Evolutionary conservation across 2,888 invertebrate species (phyloP).

Genomic region (Luperina testacea): DNA sequence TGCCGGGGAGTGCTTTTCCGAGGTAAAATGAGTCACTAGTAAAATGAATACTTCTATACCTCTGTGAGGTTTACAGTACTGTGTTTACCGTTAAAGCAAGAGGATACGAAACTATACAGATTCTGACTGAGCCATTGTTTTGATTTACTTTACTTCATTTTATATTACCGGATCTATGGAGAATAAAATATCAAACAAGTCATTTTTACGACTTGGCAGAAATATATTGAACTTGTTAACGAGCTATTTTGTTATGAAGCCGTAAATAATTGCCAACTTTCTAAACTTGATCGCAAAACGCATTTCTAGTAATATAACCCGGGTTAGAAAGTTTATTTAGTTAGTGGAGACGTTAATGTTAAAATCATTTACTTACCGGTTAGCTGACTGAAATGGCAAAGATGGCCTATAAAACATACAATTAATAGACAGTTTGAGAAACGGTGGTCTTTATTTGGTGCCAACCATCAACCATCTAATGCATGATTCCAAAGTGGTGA

Average conservation of each 20-base stretch:
- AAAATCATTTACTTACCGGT: conserved; percentile 42
- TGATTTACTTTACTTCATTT: conserved; percentile 8
- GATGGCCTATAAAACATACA: conserved; percentile 22
- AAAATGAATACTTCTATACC: conserved; percentile 3
- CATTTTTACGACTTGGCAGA: conserved; percentile 33
- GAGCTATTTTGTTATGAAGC: conserved; percentile 45
- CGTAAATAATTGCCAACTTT: conserved; percentile 62
- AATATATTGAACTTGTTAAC: conserved; percentile 43
- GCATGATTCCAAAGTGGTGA: conserved; percentile 76
- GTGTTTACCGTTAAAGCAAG: neutral
- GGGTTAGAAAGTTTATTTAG: conserved; percentile 65
- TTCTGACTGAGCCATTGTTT: neutral
- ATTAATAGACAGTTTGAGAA: conserved; percentile 55
- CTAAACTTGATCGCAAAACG: conserved; percentile 61
- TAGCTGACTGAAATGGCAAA: conserved; percentile 35
- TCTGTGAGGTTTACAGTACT: neutral
- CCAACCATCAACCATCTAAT: conserved; percentile 69
- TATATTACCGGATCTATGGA: neutral
- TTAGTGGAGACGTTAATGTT: conserved; percentile 45
- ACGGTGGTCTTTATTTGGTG: conserved; percentile 54
- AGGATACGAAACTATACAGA: neutral
- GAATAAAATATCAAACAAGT: conserved; percentile 24
- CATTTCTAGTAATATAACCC: conserved; percentile 49
- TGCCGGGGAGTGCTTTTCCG: conserved; percentile 3
- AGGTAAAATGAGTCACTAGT: conserved; percentile 25